phyloP scores from a whole-genome alignment of 2,797 vertebrate species.

The Channallabes apus region DNA sequence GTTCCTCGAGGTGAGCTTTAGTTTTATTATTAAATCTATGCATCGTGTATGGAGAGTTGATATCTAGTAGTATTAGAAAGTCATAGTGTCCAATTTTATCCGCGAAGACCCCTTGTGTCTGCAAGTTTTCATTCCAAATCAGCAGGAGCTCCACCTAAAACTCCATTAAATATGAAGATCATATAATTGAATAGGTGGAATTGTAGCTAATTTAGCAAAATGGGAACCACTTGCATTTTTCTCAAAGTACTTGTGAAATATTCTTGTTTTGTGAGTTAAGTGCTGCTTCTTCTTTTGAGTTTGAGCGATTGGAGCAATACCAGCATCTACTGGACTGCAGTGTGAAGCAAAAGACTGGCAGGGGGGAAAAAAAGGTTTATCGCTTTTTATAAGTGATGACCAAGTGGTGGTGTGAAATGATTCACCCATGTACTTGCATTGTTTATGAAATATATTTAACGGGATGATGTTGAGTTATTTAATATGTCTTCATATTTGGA shows the following conservation, averaged over 20 bases:
- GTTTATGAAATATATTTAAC: not conserved
- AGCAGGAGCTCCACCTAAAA: not conserved
- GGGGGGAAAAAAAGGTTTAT: no score
- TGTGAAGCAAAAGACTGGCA: no score
- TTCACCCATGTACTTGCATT: not conserved
- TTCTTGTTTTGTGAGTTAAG: no score
- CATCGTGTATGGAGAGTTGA: not conserved
- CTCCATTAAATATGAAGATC: not conserved
- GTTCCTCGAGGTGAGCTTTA: slow-evolving; percentile 79
- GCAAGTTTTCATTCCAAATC: not conserved
- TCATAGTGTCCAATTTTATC: not conserved
- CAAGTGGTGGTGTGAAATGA: no score
- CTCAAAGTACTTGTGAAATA: no score
- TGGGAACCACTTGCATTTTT: no score
- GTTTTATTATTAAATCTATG: not conserved
- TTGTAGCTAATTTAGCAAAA: no score
- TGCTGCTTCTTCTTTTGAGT: no score
- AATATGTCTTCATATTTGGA: not conserved
- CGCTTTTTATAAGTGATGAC: no score
- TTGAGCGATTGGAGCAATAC: no score
- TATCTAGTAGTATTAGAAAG: not conserved
- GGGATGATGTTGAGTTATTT: not conserved
- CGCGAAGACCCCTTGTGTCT: not conserved
- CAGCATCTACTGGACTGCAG: no score
- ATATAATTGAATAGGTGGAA: not conserved